Evolutionary conservation across 2,888 invertebrate species (phyloP), one percentile per base, ranked within the genome.

Genomic region (Atethmia centrago): DNA sequence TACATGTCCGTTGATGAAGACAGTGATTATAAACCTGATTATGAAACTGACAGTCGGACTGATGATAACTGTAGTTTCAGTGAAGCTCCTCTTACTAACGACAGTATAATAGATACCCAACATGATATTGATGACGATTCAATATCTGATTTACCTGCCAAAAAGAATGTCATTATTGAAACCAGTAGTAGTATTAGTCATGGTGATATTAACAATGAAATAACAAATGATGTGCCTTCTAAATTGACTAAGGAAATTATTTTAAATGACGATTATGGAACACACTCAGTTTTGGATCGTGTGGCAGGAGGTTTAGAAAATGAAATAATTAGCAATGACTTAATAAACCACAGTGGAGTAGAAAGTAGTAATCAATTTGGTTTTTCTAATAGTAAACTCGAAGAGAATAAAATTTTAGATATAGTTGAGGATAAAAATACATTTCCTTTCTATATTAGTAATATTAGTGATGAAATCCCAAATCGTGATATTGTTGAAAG

Each of bases 1-100:
- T 62, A 68, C 28, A 76, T 74, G 64, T 79, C 82, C 49, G 63
- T 75, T 70, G 80, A 87, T 74, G 78, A 80, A 40, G 78, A 65
- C 31, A 77, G 79, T 55, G 72, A 79, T 49, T 78, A 75, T 68
- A 72, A 70, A 8, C 64, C 79, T n/a, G 79, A 79, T 36, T 68
- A 71, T 66, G 79, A 79, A 63, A 72, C 75, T 47, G 85, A 75
- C 14, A 79, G 74, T 61, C 69, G 58, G 28, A 74, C 72, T 58
- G 79, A 83, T 21, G 80, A 69, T 25, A 74, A 74, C 14, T 56
- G 49, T 12, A 67, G 73, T 74, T n/a, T 70, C 10, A 74, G 56
- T 65, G 70, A 58, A 40, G 47, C 65, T 58, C 28, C 56, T 40
- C 5, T 73, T 4, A 53, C 25, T 59, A 59, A 49, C 28, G 69